Conservation (phyloP, 2,888 invertebrate genomes). For the Melinopterus prodromus region DNA sequence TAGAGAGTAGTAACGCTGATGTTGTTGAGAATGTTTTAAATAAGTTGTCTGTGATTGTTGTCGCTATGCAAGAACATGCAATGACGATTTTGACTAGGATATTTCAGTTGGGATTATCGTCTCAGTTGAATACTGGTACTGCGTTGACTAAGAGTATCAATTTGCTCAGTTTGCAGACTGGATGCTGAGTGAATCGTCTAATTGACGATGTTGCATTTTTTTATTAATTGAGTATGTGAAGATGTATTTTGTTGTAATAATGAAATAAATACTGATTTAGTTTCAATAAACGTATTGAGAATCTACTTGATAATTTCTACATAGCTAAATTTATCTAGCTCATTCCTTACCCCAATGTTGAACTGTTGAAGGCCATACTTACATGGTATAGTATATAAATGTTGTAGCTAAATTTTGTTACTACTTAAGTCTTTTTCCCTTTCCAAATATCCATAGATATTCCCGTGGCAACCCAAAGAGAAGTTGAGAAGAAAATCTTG, state of each 20-base stretch:
- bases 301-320: neutral
- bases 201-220: neutral
- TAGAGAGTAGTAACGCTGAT: conserved; percentile 82
- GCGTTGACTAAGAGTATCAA: conserved; percentile 83
- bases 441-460: too few species aligned
- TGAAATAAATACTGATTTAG: neutral
- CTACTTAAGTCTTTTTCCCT: too few species aligned
- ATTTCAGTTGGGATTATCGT: conserved; percentile 82
- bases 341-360: neutral
- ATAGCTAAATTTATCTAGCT: neutral
- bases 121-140: conserved; percentile 77
- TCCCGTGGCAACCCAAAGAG: too few species aligned
- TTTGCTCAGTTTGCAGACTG: conserved; percentile 83
- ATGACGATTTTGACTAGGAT: conserved; percentile 79
- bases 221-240: neutral
- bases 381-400: too few species aligned
- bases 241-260: neutral
- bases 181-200: conserved; percentile 65
- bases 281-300: neutral
- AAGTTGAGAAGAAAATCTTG: too few species aligned
- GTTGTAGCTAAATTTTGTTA: too few species aligned
- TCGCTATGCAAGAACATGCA: conserved; percentile 87
- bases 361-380: too few species aligned
- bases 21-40: conserved; percentile 82
- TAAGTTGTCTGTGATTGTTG: conserved; percentile 81